phyloP scores from a whole-genome alignment of 2,888 invertebrate genomes.

The Chaetoderma sp. region DNA sequence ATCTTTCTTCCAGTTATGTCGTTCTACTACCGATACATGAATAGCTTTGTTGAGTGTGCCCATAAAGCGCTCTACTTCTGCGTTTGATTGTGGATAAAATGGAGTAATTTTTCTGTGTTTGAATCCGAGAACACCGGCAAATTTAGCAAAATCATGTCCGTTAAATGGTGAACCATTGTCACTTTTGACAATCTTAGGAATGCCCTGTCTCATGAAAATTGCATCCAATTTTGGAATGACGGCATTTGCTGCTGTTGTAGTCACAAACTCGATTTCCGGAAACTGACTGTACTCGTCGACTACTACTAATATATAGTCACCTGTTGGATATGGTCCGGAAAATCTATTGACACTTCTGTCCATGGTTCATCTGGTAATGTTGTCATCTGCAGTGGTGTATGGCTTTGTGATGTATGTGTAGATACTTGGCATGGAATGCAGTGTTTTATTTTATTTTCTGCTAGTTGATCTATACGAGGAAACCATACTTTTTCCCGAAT shows the following conservation, averaged over 20 bases:
- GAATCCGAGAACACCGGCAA: constrained; percentile 12
- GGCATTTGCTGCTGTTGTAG: constrained; percentile 15
- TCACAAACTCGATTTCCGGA: neutral
- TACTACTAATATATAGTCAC: no score
- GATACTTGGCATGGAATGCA: neutral
- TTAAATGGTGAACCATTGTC: constrained; percentile 10
- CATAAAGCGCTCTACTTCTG: neutral
- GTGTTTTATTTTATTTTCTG: neutral
- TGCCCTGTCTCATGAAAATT: constrained; percentile 3
- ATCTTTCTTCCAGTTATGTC: neutral
- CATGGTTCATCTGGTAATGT: neutral
- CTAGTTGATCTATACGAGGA: no score
- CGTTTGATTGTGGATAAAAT: neutral
- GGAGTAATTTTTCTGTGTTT: constrained; percentile 9
- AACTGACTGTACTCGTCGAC: neutral
- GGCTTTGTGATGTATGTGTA: neutral
- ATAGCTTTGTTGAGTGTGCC: neutral
- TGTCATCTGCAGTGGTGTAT: neutral
- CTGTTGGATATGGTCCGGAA: neutral
- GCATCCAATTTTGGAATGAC: constrained; percentile 21
- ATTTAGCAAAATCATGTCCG: constrained; percentile 18
- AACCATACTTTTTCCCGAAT: no score
- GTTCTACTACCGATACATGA: neutral
- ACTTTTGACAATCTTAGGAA: constrained; percentile 16
- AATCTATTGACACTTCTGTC: neutral